Evolutionary conservation across 1,140 invertebrate genomes (phyloP), one percentile per base, ranked within the genome.

Genomic region (Drosophila bocki): DNA sequence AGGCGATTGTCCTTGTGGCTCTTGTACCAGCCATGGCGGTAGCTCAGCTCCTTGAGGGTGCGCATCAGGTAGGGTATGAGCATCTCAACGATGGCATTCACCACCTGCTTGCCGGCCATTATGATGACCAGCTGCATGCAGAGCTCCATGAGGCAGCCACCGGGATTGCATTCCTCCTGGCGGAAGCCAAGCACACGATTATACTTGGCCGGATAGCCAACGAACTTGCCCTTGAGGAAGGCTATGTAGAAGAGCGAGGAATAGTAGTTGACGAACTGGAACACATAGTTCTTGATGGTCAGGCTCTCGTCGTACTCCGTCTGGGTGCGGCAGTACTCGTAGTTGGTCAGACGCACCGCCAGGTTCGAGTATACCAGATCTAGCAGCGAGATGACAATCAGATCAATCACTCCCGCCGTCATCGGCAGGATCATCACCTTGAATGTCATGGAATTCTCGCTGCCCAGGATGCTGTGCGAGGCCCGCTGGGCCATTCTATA

Each of bases 241-340:
- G 96, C 97, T 54, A 98, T 96, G 92, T 98, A 98, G 91, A 98
- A 96, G 62, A 97, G 95, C 44, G 96, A 97, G 3, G 96, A 96
- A 91, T 97, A 98, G 90, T 96, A 97, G 93, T 98, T 98, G 78
- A 97, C 95, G 93, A 98, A 98, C 93, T 97, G 96, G 90, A 98
- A 97, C 70, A 97, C 94, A 93, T 97, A 98, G 59, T 97, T 96
- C 94, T 97, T 98, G 81, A 98, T 95, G 1, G 96, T 96, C 22
- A 97, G 94, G 92, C 96, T 96, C 82, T 97, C 96, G 65, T 98
- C 97, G 92, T 96, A 97, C 90, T 98, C 96, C 26, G 96, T 96
- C 93, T 97, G 96, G 3, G 97, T 98, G 79, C 97, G 93, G 83
- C 97, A 96, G 93, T 97, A 95, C 93, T 98, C 96, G 94, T 97